Conservation (phyloP, 2,797 vertebrate species). For the Chiroxiphia lanceolata region DNA sequence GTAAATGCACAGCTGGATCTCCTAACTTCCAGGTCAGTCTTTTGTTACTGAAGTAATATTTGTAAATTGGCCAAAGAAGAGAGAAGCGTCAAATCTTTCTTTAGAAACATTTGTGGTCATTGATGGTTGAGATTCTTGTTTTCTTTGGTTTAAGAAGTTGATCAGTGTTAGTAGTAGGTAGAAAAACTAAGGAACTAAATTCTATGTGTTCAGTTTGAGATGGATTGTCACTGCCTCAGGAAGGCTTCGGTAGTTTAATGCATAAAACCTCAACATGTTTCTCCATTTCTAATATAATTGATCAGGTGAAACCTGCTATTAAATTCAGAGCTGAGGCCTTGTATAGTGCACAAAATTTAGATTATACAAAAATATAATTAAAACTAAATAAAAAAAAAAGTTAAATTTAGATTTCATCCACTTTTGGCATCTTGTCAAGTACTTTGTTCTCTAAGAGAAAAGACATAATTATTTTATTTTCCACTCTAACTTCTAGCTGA, state of each 20-base stretch:
- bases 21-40: neutral
- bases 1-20: neutral
- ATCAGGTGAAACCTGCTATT: neutral
- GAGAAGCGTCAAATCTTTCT: rapidly evolving
- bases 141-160: neutral
- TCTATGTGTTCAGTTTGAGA: neutral
- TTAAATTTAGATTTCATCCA: neutral
- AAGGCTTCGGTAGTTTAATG: neutral
- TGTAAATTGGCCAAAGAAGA: neutral
- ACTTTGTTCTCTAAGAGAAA: neutral
- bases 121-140: neutral
- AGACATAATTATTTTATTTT: neutral
- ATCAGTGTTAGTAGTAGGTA: neutral
- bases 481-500: neutral
- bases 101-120: neutral
- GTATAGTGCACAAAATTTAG: neutral
- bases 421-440: neutral
- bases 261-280: rapidly evolving
- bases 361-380: neutral
- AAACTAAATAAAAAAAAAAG: neutral
- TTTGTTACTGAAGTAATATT: neutral
- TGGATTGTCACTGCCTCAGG: neutral
- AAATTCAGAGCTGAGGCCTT: neutral
- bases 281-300: neutral
- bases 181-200: neutral